Evolutionary conservation across 2,113 vertebrate genomes (phyloP), one percentile per base, ranked within the genome.

Genomic region (Onychostruthus taczanowskii): DNA sequence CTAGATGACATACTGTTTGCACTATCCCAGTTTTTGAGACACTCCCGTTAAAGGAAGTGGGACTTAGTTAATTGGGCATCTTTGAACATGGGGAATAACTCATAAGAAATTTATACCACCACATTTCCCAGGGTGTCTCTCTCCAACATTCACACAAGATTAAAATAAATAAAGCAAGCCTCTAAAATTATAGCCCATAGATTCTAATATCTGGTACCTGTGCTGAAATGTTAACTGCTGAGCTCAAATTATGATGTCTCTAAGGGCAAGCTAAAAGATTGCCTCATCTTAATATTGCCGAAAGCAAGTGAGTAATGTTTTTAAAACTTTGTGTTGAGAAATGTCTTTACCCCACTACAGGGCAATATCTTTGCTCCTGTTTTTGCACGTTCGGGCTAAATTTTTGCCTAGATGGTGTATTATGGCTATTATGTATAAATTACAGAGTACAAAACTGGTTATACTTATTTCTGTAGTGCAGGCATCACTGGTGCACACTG

Each of bases 271-370:
- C 67, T 93, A 47, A 90, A 97, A 93, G 74, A 79, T 74, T 89
- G 70, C 62, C 87, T 96, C 87, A 94, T 94, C 92, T 96, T 70
- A 94, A 77, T 94, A 72, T 84, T 88, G 79, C 68, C 96, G 37
- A 72, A 95, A 95, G 70, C 62, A 94, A 95, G 82, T 55, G 64
- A 77, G 47, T 10, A 31, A 70, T 49, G 81, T 95, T 97, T 96
- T 90, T 93, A 95, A 97, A 58, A 46, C 59, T 95, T 95, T 92
- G 66, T 83, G 53, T 56, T 76, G 73, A 91, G 84, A 97, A 85
- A 24, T 94, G 53, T 43, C 76, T 95, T 92, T 92, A 68, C 44
- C 47, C 7, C 52, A 77, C 90, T 46, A 73, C 59, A 83, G 62
- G 70, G 59, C 75, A 92, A 67, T 22, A 41, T 49, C 81, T 95